Percentiles rank a stretch among this genome's conserved stretches.
Conservation (phyloP, 2,113 vertebrate species). For the Serinus canaria region DNA sequence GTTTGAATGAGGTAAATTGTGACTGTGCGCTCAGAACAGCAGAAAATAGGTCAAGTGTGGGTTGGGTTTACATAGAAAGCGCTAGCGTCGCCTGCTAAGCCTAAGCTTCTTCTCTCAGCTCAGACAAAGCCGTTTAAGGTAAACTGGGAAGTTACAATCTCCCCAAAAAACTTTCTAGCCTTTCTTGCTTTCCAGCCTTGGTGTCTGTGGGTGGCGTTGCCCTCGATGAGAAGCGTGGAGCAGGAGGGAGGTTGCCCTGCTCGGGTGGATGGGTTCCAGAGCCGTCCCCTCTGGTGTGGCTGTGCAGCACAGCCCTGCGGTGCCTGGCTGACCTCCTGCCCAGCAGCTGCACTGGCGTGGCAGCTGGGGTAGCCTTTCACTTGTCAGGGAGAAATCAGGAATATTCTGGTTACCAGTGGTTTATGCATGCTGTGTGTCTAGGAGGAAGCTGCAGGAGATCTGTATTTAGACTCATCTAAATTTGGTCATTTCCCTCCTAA, state of each 20-base stretch:
- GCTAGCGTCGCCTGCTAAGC: background rate
- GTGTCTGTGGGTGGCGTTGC: background rate
- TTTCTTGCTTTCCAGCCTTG: background rate
- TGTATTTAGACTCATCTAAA: background rate
- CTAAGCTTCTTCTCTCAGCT: slow-evolving; percentile 31
- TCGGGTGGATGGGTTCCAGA: fast-evolving
- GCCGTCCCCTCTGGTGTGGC: background rate
- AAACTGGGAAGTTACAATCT: slow-evolving; percentile 26
- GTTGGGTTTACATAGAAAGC: slow-evolving; percentile 60
- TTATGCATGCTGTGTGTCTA: fast-evolving
- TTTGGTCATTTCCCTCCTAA: background rate
- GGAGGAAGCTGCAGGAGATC: background rate
- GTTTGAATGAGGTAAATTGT: slow-evolving; percentile 58
- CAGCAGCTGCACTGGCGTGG: background rate
- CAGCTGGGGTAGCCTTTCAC: slow-evolving; percentile 27
- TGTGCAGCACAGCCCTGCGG: fast-evolving
- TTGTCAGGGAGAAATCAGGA: background rate
- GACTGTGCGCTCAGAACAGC: slow-evolving; percentile 11
- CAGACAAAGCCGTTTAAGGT: slow-evolving; percentile 60
- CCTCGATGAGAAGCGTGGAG: fast-evolving
- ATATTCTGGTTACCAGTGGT: background rate
- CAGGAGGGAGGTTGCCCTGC: background rate
- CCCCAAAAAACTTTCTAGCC: slow-evolving; percentile 6
- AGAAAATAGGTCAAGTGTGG: slow-evolving; percentile 69
- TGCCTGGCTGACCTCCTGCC: background rate